phyloP scores from a whole-genome alignment of 1,140 invertebrate genomes.

The Heliconius nattereri region DNA sequence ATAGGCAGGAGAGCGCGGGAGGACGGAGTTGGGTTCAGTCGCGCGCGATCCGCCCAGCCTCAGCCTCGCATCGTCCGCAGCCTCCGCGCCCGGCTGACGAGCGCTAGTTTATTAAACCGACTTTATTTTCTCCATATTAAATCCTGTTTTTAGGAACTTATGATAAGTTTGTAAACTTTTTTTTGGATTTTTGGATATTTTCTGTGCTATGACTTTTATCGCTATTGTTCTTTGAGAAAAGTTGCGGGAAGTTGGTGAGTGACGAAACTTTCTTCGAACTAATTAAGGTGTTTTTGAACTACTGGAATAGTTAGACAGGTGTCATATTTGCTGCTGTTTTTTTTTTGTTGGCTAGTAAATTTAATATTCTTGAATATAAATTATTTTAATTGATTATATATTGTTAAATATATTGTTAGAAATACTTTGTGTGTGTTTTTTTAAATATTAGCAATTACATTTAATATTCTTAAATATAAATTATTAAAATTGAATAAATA shows the following conservation, averaged over 20 bases:
- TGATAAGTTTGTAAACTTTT: constrained; percentile 27
- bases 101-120: constrained; percentile 1
- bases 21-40: constrained; percentile 60
- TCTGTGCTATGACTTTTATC: constrained; percentile 18
- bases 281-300: constrained; percentile 33
- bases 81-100: constrained; percentile 25
- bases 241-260: constrained; percentile 58
- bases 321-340: neutral
- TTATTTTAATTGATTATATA: neutral
- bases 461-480: too few species aligned
- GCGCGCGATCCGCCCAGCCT: constrained; percentile 55
- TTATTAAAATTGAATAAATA: too few species aligned
- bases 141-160: constrained; percentile 22
- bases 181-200: constrained; percentile 14
- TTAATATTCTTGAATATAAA: neutral
- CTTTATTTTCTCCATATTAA: constrained; percentile 18
- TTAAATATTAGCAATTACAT: neutral
- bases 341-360: neutral
- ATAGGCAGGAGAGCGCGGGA: constrained; percentile 67
- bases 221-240: constrained; percentile 34
- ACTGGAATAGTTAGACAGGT: neutral
- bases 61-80: constrained; percentile 37
- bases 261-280: constrained; percentile 46
- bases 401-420: neutral
- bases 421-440: neutral